Evolutionary conservation across 23 tunicate genomes (phyloP), one percentile per base, ranked within the genome.

Genomic region (Phallusia fumigata): DNA sequence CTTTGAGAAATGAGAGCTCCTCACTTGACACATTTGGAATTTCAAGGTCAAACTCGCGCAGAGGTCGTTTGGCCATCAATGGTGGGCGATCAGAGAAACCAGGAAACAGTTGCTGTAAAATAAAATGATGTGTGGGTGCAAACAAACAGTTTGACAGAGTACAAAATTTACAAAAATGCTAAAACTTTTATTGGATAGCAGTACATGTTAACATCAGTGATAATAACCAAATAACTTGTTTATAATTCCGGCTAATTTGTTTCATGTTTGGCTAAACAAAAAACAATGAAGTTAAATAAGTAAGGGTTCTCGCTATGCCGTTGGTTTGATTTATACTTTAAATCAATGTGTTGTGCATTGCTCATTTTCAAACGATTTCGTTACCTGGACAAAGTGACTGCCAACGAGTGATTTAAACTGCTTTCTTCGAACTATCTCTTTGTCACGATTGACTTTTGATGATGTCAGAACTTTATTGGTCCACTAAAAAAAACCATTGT

Each of bases 31-130:
- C 65, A 26, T 83, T 47, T 18, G 97, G 97, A 73, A 92, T 64
- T 36, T 92, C 52, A 47, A 26, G 74, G 76, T 91, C 96, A 53
- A 91, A 91, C 32, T 51, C 51, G 18, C 88, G 83, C 52, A 84
- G 18, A 26, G 91, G 83, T 74, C 86, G 86, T 49, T 87, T 92
- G 21, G 88, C 69, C 52, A 92, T 76, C 16, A 64, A 36, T 18
- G 91, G 91, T 2, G 97, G 97, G 19, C 90, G 84, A 64, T 92
- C 97, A 28, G 86, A 64, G 30, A 92, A 83, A 21, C 97, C 97
- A 33, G 90, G 88, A 45, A 92, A 92, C 22, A 92, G 35, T 92
- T 87, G 79, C 97, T 92, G 69, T 0, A 74, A 33, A 22, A 78
- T 11, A 47, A 10, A 26, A 35, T 19, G 10, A 10, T 5, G 31